phyloP scores from a whole-genome alignment of 1,140 invertebrate genomes.

The Scaptomyza hsui region DNA sequence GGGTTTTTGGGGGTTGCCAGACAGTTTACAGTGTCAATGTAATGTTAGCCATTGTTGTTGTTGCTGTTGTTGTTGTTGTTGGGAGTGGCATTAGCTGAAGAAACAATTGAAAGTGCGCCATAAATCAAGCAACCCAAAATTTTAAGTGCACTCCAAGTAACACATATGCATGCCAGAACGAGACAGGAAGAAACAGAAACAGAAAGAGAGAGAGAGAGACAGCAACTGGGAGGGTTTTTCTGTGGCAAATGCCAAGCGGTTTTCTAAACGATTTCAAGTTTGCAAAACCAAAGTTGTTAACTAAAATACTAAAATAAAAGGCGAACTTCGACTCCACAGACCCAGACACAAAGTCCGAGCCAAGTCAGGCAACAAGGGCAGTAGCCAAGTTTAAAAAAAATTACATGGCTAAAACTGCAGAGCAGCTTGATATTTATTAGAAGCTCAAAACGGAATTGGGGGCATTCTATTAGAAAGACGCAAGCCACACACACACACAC shows the following conservation, averaged over 20 bases:
- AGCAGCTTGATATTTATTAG: constrained; percentile 63
- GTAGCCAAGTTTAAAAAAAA: constrained; percentile 18
- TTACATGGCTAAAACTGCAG: constrained; percentile 45
- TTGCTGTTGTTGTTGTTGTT: constrained; percentile 12
- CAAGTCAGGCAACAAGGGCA: background rate
- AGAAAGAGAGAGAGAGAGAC: background rate
- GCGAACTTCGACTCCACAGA: constrained; percentile 30
- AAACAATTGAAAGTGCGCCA: constrained; percentile 76
- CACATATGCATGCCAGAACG: constrained; percentile 46
- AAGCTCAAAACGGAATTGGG: constrained; percentile 55
- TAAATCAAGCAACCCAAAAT: constrained; percentile 68
- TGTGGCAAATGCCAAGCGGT: constrained; percentile 50
- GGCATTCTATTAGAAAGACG: constrained; percentile 49
- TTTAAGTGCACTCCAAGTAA: constrained; percentile 74
- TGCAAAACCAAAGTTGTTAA: constrained; percentile 63
- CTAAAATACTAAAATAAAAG: constrained; percentile 55
- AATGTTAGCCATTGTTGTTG: constrained; percentile 17
- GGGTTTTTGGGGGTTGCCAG: background rate
- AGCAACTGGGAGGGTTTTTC: constrained; percentile 13
- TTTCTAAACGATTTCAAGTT: constrained; percentile 71
- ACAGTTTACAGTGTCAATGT: constrained; percentile 5
- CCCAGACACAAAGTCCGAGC: constrained; percentile 17
- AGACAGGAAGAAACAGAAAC: constrained; percentile 11
- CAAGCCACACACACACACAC: constrained; percentile 26
- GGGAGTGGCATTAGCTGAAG: constrained; percentile 38